These are phyloP conservation scores for Verasper variegatus DNA, from an alignment of 2,113 vertebrate genomes.

Conservation along the genomic window DNA sequence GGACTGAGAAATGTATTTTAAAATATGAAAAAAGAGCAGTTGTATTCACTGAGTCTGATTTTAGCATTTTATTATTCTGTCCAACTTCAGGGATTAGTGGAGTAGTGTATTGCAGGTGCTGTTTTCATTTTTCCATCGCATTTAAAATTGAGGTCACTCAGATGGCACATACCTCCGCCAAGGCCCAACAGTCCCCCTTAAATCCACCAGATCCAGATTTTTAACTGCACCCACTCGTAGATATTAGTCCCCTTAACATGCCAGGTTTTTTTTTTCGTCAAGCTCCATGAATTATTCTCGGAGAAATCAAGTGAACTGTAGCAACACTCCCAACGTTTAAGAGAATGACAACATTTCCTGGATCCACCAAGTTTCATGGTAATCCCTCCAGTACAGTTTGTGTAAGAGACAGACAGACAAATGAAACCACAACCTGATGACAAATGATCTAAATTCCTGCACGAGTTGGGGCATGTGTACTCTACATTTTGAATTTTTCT, in stretches of 20 bases:
- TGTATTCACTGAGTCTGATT: not conserved
- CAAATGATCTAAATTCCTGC: not conserved
- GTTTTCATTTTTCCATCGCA: not conserved
- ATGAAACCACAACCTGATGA: not conserved
- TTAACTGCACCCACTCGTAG: too few relatives aligned
- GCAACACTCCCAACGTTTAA: not conserved
- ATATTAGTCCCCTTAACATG: too few relatives aligned
- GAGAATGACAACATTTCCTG: too few relatives aligned
- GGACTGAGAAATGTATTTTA: constrained; percentile 5
- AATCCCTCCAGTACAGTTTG: too few relatives aligned
- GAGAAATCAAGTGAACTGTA: not conserved
- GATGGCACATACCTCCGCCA: too few relatives aligned
- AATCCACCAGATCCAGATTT: too few relatives aligned
- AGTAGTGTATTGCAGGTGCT: not conserved
- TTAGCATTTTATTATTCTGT: constrained; percentile 10
- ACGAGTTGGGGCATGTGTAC: not conserved
- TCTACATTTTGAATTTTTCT: not conserved
- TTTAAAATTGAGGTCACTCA: not conserved
- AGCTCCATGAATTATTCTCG: not conserved
- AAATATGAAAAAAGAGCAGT: not conserved
- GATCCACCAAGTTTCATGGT: too few relatives aligned
- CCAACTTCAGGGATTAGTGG: constrained; percentile 3
- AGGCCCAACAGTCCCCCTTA: too few relatives aligned
- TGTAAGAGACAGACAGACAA: too few relatives aligned
- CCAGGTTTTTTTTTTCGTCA: too few relatives aligned